phyloP scores from a whole-genome alignment of 2,797 vertebrate species.

The Rhodeus uyekii region DNA sequence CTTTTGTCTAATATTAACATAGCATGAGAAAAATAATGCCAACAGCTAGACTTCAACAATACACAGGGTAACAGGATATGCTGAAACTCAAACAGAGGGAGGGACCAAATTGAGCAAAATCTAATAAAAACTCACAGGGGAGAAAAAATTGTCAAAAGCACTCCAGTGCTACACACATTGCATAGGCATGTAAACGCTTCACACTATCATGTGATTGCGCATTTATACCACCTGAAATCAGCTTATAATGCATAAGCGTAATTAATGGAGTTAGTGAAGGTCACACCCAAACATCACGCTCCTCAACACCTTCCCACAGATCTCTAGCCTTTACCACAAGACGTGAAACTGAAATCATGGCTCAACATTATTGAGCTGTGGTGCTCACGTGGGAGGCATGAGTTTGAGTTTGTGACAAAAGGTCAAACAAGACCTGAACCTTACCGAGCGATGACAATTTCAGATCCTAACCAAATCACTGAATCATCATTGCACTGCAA shows the following conservation, averaged over 20 bases:
- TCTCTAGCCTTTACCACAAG: neutral
- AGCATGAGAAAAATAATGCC: neutral
- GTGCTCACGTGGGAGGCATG: neutral
- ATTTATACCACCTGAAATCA: neutral
- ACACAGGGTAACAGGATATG: neutral
- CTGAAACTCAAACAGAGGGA: neutral
- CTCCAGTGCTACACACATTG: neutral
- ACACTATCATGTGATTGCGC: neutral
- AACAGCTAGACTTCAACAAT: too few relatives aligned
- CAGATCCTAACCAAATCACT: neutral
- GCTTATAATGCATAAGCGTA: neutral
- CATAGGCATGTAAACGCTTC: neutral
- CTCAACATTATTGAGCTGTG: neutral
- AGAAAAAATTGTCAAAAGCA: neutral
- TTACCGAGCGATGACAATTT: neutral
- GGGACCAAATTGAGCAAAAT: conserved; percentile 2
- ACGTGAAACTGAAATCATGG: neutral
- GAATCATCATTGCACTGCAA: conserved; percentile 1
- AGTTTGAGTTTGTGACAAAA: neutral
- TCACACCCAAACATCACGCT: neutral
- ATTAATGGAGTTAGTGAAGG: neutral
- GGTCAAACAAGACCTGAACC: neutral
- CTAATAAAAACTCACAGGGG: neutral
- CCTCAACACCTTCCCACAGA: neutral
- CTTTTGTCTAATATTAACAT: neutral